A percentile compares a stretch with the other conserved stretches of the same genome.
Evolutionary conservation across 2,888 invertebrate genomes (phyloP).

Genomic region (Lacanobia oleracea): DNA sequence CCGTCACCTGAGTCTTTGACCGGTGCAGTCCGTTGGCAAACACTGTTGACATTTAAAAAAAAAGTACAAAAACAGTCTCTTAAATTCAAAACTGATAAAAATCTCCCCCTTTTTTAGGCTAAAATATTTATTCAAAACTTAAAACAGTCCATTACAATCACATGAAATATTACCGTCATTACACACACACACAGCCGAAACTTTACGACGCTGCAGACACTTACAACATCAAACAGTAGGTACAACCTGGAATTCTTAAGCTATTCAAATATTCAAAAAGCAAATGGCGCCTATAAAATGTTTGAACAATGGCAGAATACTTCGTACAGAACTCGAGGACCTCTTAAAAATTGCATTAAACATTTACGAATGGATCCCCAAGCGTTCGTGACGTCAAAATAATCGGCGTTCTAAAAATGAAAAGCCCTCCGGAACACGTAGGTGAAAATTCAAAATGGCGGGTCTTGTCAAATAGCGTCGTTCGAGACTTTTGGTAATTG

Average conservation of each 20-base stretch:
- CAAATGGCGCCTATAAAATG: slow-evolving; percentile 62
- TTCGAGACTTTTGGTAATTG: slow-evolving; percentile 13
- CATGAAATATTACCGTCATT: slow-evolving; percentile 50
- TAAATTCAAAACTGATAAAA: neutral
- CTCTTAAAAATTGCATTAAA: slow-evolving; percentile 66
- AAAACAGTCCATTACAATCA: slow-evolving; percentile 41
- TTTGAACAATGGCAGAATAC: slow-evolving; percentile 62
- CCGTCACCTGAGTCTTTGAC: neutral
- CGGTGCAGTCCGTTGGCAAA: neutral
- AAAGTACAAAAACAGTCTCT: neutral
- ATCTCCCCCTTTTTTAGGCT: neutral
- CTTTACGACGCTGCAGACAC: slow-evolving; percentile 51
- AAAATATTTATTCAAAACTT: slow-evolving; percentile 23
- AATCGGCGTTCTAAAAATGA: slow-evolving; percentile 62
- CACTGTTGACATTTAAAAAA: too few relatives aligned
- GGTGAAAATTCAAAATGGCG: slow-evolving; percentile 55
- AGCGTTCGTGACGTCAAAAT: slow-evolving; percentile 63
- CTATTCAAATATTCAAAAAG: slow-evolving; percentile 66
- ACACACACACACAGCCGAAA: slow-evolving; percentile 31
- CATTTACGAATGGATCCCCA: slow-evolving; percentile 60
- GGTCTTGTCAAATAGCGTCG: slow-evolving; percentile 9
- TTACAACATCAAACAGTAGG: slow-evolving; percentile 53
- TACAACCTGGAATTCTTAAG: slow-evolving; percentile 55
- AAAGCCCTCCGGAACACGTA: slow-evolving; percentile 41
- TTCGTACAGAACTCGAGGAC: slow-evolving; percentile 48